These are phyloP conservation scores for Oreotrochilus melanogaster DNA, from an alignment of 2,113 vertebrate genomes.

Conservation along the genomic window DNA sequence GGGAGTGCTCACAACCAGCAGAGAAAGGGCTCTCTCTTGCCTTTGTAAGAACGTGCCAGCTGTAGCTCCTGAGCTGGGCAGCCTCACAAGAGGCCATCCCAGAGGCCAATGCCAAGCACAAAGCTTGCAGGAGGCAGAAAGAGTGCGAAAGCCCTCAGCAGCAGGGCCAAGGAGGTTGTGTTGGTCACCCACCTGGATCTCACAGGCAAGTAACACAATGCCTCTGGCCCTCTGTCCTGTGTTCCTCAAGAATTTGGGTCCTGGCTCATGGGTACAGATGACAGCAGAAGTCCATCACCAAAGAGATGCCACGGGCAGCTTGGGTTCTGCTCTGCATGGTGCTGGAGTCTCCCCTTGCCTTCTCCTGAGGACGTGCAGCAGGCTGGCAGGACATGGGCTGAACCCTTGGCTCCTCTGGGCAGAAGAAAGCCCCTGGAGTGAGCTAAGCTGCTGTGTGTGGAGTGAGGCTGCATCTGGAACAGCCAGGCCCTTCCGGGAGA, in stretches of 20 bases:
- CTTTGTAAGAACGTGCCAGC: rapidly evolving
- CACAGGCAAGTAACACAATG: not conserved
- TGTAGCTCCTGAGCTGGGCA: not conserved
- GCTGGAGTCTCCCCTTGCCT: not conserved
- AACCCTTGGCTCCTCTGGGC: not conserved
- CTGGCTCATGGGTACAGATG: rapidly evolving
- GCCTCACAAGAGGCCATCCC: not conserved
- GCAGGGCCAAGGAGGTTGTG: not conserved
- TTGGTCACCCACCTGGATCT: not conserved
- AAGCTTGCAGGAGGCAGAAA: not conserved
- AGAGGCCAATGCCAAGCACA: not conserved
- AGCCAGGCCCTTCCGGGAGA: not conserved
- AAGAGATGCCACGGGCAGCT: not conserved
- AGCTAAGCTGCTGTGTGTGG: not conserved
- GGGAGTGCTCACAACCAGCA: not conserved
- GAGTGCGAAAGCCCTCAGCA: not conserved
- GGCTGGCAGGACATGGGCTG: not conserved
- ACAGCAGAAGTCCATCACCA: not conserved
- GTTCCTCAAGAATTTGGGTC: rapidly evolving
- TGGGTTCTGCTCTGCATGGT: not conserved
- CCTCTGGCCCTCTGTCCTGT: not conserved
- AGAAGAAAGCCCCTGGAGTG: not conserved
- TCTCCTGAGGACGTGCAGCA: not conserved
- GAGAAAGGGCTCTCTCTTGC: not conserved
- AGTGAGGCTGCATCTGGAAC: not conserved